These are phyloP conservation scores for Gonatopus flavifemur DNA, from an alignment of 1,140 invertebrate genomes.

Conservation along the genomic window DNA sequence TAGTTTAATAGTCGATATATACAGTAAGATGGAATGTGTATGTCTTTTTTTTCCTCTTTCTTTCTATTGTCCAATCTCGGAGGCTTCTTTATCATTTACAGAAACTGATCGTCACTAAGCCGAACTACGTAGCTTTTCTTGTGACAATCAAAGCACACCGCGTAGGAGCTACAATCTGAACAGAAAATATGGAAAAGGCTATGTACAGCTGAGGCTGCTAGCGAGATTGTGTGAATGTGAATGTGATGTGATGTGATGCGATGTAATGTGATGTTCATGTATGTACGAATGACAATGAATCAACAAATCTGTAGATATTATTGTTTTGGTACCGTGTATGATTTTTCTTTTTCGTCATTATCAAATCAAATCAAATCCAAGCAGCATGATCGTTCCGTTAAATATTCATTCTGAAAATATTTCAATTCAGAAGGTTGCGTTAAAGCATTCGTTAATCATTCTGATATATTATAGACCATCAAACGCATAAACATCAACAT, in stretches of 20 bases:
- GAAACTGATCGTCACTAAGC: constrained; percentile 53
- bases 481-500: too few species aligned
- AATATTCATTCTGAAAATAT: too few species aligned
- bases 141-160: constrained; percentile 55
- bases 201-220: constrained; percentile 45
- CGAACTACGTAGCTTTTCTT: constrained; percentile 55
- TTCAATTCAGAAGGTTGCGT: too few species aligned
- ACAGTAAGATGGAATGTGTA: background rate
- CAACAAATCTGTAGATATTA: too few species aligned
- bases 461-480: too few species aligned
- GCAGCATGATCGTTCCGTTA: too few species aligned
- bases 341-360: too few species aligned
- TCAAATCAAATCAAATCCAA: too few species aligned
- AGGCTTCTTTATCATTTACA: constrained; percentile 29
- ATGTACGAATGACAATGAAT: too few species aligned
- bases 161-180: constrained; percentile 53
- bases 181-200: constrained; percentile 51
- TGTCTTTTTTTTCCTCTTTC: background rate
- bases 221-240: constrained; percentile 21
- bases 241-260: background rate
- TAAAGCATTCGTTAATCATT: too few species aligned
- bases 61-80: constrained; percentile 1
- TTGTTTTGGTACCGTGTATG: too few species aligned
- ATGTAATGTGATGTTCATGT: too few species aligned
- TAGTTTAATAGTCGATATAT: background rate